Evolutionary conservation across 2,113 vertebrate genomes (phyloP).

Genomic region (Anolis carolinensis): DNA sequence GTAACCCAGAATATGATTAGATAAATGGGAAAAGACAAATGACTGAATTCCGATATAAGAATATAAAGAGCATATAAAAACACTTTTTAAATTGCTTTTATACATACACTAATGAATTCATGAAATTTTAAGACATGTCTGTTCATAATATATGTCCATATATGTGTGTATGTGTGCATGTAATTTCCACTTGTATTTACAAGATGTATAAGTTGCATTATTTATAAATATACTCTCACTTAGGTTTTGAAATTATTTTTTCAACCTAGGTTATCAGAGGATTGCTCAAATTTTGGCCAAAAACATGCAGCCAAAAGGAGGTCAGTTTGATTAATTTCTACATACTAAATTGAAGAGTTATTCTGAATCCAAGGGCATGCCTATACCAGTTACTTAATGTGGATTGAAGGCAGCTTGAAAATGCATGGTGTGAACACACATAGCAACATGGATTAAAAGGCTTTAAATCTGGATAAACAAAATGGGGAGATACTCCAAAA

Average conservation of each 20-base stretch:
- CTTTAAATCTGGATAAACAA: too few relatives aligned
- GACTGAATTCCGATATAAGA: neutral
- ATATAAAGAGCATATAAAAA: neutral
- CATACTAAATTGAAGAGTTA: neutral
- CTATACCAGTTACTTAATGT: too few relatives aligned
- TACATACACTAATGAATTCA: neutral
- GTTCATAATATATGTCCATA: neutral
- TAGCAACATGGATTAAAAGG: too few relatives aligned
- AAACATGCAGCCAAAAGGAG: slow-evolving; percentile 40
- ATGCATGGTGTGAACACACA: too few relatives aligned
- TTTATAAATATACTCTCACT: neutral
- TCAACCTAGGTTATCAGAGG: slow-evolving; percentile 33
- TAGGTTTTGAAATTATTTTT: neutral
- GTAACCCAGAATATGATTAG: neutral
- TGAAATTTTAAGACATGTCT: neutral
- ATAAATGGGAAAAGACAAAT: neutral
- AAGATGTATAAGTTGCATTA: neutral
- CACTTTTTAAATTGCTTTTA: neutral
- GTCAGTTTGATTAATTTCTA: slow-evolving; percentile 13
- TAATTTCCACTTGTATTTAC: neutral
- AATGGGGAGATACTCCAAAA: too few relatives aligned
- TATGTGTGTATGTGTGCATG: too few relatives aligned
- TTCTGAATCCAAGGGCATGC: too few relatives aligned
- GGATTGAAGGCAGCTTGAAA: too few relatives aligned
- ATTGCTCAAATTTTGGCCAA: slow-evolving; percentile 43